phyloP scores from a whole-genome alignment of 2,888 invertebrate species.

The Chironomus riparius region DNA sequence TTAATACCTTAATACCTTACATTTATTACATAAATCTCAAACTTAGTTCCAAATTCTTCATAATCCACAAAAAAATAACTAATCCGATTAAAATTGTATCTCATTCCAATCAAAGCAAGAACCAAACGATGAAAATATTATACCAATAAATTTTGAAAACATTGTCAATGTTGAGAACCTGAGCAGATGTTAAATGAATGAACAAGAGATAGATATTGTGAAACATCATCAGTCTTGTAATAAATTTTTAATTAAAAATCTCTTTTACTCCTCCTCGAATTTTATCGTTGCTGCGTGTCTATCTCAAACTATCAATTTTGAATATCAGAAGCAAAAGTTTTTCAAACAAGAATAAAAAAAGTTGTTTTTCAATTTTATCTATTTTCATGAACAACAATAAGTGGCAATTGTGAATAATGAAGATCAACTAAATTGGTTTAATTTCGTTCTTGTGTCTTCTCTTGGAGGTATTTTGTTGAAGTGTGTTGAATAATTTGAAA shows the following conservation, averaged over 20 bases:
- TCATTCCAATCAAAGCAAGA: no score
- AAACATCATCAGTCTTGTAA: background rate
- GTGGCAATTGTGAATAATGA: background rate
- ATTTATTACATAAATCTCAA: no score
- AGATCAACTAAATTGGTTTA: constrained; percentile 6
- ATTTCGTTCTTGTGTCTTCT: background rate
- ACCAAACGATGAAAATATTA: no score
- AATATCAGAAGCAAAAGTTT: background rate
- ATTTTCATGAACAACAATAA: background rate
- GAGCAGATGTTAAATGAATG: no score
- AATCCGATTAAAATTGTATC: no score
- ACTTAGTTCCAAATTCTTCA: no score
- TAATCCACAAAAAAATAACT: no score
- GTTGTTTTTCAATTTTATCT: background rate
- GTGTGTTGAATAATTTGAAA: no score
- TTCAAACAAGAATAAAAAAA: background rate
- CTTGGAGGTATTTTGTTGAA: background rate
- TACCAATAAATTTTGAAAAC: background rate
- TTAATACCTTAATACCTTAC: no score
- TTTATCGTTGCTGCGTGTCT: no score
- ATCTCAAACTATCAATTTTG: background rate
- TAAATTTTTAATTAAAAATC: background rate
- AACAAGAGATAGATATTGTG: no score
- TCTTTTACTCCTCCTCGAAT: background rate
- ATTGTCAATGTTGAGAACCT: background rate